phyloP scores from a whole-genome alignment of 2,888 invertebrate genomes.

The Panzeria rudis region DNA sequence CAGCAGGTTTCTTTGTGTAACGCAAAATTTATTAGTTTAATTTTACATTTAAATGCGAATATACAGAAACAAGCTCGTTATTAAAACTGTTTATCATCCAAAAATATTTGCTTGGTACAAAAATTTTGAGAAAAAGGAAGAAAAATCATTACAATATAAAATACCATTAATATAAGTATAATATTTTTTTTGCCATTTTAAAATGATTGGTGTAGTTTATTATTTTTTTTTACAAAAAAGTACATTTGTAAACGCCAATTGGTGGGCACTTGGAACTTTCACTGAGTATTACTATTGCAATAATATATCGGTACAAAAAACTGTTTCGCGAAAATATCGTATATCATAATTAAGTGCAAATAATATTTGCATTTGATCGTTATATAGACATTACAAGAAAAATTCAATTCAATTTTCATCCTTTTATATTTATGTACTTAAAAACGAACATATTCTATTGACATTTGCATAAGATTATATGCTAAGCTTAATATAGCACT shows the following conservation, averaged over 20 bases:
- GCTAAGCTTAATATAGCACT: neutral
- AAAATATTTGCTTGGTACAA: neutral
- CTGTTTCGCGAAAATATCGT: too few relatives aligned
- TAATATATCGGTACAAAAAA: too few relatives aligned
- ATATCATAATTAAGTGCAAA: too few relatives aligned
- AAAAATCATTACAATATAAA: neutral
- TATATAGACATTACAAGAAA: too few relatives aligned
- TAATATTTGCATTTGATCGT: too few relatives aligned
- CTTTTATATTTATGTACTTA: neutral
- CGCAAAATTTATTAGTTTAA: constrained; percentile 5
- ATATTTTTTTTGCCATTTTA: too few relatives aligned
- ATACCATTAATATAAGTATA: neutral
- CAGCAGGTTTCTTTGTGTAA: neutral
- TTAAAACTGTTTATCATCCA: too few relatives aligned
- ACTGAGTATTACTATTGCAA: too few relatives aligned
- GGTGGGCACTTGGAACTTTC: too few relatives aligned
- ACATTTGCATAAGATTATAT: neutral
- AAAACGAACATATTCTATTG: neutral
- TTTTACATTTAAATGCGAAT: constrained; percentile 5
- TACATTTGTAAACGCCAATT: too few relatives aligned
- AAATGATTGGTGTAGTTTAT: too few relatives aligned
- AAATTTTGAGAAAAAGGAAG: neutral
- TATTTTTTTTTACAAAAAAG: too few relatives aligned
- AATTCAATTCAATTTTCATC: neutral
- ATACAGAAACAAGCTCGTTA: neutral